Evolutionary conservation across 1,140 invertebrate species (phyloP), one percentile per base, ranked within the genome.

Genomic region (Meloidogyne exigua): DNA sequence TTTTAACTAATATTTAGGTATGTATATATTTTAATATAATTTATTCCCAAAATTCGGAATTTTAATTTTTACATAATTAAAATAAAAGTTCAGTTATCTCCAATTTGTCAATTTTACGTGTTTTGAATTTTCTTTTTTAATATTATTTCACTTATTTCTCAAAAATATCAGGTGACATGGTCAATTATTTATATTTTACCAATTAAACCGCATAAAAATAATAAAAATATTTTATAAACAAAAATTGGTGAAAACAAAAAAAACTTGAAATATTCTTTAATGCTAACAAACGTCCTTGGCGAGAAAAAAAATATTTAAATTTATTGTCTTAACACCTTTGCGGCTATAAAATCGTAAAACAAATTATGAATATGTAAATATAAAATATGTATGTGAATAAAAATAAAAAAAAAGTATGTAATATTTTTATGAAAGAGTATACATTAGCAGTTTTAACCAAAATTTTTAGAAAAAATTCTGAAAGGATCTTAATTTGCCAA

Each of bases 271-370:
- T 57, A 39, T 4, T 10, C 36, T 39, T 3, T n/a, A n/a, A n/a
- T 10, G 4, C 9, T 4, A 39, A 39, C 9, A 57, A 57, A 57
- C 18, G 49, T 57, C 49, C 49, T 57, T 57, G 49, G 49, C n/a
- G 49, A 57, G n/a, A 57, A 57, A 57, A 49, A 57, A 57, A n/a
- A 57, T n/a, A 57, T 57, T 57, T n/a, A 57, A 57, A 18, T n/a
- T 49, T 57, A 7, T n/a, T 3, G 10, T 57, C 21, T 57, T 9
- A 57, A 57, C 49, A 57, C 49, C 49, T 57, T n/a, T 9, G n/a
- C 7, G 49, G 18, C 11, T 44, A 39, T 44, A 57, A 57, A 21
- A n/a, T 1, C 18, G 18, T n/a, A n/a, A 57, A 7, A 57, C 18
- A 57, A 57, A 57, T n/a, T 57, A 49, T 15, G 18, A 0, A 49